A percentile compares a stretch with the other conserved stretches of the same genome.
phyloP scores from a whole-genome alignment of 2,888 invertebrate species.

The Cataglyphis rosenhaueri region DNA sequence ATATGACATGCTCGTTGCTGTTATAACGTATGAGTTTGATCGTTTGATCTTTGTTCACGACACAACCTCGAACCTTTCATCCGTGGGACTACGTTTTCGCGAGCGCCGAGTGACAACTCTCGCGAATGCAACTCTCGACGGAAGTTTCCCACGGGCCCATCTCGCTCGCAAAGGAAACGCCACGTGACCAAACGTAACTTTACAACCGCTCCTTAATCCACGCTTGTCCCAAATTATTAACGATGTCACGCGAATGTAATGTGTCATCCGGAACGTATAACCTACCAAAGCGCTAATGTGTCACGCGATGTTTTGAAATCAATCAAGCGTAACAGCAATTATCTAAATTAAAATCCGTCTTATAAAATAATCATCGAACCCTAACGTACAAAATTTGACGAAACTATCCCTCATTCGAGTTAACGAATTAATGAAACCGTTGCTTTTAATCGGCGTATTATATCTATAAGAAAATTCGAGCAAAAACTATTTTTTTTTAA shows the following conservation, averaged over 20 bases:
- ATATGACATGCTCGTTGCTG: conserved; percentile 8
- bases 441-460: neutral
- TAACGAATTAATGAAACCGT: neutral
- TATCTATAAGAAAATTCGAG: neutral
- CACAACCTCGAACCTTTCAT: conserved; percentile 44
- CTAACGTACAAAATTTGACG: neutral
- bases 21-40: conserved; percentile 23
- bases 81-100: conserved; percentile 46
- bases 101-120: conserved; percentile 47
- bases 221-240: conserved; percentile 41
- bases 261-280: conserved; percentile 30
- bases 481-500: neutral
- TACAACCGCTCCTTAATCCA: conserved; percentile 40
- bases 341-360: conserved; percentile 13
- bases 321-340: neutral
- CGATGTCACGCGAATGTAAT: conserved; percentile 32
- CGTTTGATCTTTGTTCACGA: conserved; percentile 15
- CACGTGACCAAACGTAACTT: conserved; percentile 48
- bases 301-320: conserved; percentile 29
- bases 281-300: conserved; percentile 6
- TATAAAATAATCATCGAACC: neutral
- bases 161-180: conserved; percentile 29
- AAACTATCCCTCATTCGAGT: neutral
- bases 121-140: conserved; percentile 45
- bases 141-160: conserved; percentile 50